A percentile compares a stretch with the other conserved stretches of the same genome.
These are phyloP conservation scores for Tragelaphus imberbis DNA, from an alignment of 2,113 vertebrate species.

Conservation along the genomic window DNA sequence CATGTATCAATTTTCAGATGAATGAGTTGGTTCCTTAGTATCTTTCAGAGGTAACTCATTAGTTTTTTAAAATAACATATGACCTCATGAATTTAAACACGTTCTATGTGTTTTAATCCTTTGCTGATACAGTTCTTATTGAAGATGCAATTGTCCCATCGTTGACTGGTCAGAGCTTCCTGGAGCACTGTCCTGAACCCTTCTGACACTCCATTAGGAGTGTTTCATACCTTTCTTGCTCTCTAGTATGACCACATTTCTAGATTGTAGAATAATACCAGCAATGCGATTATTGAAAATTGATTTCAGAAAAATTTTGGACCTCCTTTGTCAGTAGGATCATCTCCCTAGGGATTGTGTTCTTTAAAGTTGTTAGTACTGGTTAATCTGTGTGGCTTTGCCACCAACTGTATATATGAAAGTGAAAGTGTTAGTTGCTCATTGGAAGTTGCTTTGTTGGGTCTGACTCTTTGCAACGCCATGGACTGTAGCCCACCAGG, in stretches of 20 bases:
- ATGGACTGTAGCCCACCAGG: not conserved
- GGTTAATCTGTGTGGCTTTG: not conserved
- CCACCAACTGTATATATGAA: not conserved
- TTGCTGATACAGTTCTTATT: not conserved
- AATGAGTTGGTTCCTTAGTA: not conserved
- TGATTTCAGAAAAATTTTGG: not conserved
- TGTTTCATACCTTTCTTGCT: not conserved
- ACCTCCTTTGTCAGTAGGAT: not conserved
- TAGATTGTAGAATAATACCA: not conserved
- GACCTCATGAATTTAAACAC: not conserved
- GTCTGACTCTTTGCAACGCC: not conserved
- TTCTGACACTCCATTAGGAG: not conserved
- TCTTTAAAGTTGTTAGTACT: not conserved
- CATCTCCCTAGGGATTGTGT: not conserved
- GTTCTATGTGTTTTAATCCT: not conserved
- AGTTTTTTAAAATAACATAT: not conserved
- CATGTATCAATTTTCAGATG: not conserved
- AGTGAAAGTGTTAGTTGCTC: not conserved
- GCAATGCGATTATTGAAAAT: not conserved
- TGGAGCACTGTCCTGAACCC: not conserved
- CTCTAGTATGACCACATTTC: not conserved
- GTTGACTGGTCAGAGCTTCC: not conserved
- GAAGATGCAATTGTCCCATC: not conserved
- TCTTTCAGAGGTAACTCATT: not conserved
- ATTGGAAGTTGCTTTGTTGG: not conserved